These are phyloP conservation scores for Coboldia fuscipes DNA, from an alignment of 1,140 invertebrate genomes.

Conservation along the genomic window DNA sequence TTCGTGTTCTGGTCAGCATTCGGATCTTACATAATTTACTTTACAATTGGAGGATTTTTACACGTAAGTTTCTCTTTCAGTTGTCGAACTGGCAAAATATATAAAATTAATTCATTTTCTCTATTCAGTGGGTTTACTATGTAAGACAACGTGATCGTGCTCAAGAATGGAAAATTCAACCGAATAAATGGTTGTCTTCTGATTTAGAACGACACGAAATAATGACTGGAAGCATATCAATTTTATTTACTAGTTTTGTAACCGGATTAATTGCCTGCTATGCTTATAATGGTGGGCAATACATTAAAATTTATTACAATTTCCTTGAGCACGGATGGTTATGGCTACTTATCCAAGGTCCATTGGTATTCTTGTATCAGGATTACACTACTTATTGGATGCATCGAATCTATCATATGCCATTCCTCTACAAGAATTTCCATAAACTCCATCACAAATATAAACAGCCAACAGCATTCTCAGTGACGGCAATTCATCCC, in stretches of 20 bases:
- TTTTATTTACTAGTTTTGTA: slow-evolving; percentile 28
- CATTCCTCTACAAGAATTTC: slow-evolving; percentile 44
- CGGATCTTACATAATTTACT: slow-evolving; percentile 33
- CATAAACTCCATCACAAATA: slow-evolving; percentile 56
- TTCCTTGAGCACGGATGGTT: slow-evolving; percentile 35
- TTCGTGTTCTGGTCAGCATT: slow-evolving; percentile 24
- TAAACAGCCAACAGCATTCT: slow-evolving; percentile 52
- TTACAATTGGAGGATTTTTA: slow-evolving; percentile 35
- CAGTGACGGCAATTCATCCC: slow-evolving; percentile 51
- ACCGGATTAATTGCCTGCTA: slow-evolving; percentile 38
- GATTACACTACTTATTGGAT: slow-evolving; percentile 45
- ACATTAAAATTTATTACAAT: slow-evolving; percentile 37
- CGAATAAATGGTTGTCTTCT: slow-evolving; percentile 37
- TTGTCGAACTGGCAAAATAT: background rate
- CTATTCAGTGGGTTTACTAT: slow-evolving; percentile 47
- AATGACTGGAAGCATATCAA: slow-evolving; percentile 31
- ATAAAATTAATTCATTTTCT: slow-evolving; percentile 5
- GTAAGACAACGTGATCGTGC: slow-evolving; percentile 29
- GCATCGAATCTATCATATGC: slow-evolving; percentile 43
- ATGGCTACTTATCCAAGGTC: slow-evolving; percentile 41
- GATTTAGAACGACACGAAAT: slow-evolving; percentile 47
- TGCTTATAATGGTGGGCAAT: slow-evolving; percentile 36
- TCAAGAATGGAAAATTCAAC: slow-evolving; percentile 53
- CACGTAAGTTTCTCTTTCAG: slow-evolving; percentile 26
- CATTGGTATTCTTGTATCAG: slow-evolving; percentile 40